phyloP scores from a whole-genome alignment of 2,797 vertebrate genomes.

The Perodicticus potto region DNA sequence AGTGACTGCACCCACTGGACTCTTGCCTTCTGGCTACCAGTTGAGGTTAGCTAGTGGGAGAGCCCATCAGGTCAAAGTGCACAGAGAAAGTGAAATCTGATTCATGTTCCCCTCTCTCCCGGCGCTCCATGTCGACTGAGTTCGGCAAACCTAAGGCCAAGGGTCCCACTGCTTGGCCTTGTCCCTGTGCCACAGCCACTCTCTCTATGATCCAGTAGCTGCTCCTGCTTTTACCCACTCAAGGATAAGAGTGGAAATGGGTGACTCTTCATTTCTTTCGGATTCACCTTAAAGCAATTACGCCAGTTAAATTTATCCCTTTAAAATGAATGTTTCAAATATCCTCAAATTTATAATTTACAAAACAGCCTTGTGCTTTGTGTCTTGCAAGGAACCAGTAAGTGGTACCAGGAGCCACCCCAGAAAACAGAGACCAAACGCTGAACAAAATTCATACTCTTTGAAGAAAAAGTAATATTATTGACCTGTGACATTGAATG shows the following conservation, averaged over 20 bases:
- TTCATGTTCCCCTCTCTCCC: neutral
- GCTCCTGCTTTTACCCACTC: neutral
- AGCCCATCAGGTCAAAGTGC: neutral
- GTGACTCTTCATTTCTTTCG: neutral
- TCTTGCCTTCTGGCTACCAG: neutral
- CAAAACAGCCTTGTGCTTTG: neutral
- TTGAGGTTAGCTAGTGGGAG: neutral
- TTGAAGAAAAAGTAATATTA: neutral
- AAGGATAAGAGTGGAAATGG: neutral
- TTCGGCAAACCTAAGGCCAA: neutral
- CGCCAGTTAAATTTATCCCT: neutral
- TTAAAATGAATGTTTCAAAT: neutral
- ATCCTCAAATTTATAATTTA: neutral
- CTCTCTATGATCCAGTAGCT: neutral
- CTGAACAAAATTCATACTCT: neutral
- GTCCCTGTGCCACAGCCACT: neutral
- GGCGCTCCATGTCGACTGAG: neutral
- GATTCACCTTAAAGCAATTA: neutral
- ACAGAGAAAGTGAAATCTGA: neutral
- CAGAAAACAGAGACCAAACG: neutral
- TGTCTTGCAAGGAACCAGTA: neutral
- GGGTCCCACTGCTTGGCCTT: neutral
- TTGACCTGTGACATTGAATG: neutral
- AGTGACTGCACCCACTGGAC: neutral
- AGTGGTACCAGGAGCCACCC: neutral